A percentile compares a stretch with the other conserved stretches of the same genome.
Conservation (phyloP, 2,888 invertebrate genomes). For the Tenthredo notha region DNA sequence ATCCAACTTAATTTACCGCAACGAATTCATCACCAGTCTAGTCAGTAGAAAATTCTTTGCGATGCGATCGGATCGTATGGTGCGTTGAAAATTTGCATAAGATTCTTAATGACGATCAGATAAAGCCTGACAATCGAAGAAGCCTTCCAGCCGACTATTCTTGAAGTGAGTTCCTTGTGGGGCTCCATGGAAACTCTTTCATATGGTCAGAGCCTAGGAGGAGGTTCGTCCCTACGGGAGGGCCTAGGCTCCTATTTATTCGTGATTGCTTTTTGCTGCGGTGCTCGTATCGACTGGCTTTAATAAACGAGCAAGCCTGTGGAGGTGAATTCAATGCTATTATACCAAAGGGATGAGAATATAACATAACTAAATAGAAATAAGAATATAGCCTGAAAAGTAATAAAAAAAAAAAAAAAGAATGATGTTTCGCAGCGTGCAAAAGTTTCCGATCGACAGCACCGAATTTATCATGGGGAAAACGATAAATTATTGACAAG, state of each 20-base stretch:
- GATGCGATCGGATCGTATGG: constrained; percentile 2
- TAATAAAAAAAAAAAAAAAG: neutral
- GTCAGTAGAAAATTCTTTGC: neutral
- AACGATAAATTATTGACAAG: constrained; percentile 17
- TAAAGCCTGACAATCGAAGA: constrained; percentile 23
- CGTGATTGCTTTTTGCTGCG: constrained; percentile 34
- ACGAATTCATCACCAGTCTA: constrained; percentile 36
- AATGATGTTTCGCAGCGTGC: constrained; percentile 17
- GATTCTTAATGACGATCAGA: constrained; percentile 42
- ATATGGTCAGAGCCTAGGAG: neutral
- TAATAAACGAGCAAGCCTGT: constrained; percentile 23
- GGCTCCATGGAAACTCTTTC: constrained; percentile 35
- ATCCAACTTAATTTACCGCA: constrained; percentile 19
- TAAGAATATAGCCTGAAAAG: neutral
- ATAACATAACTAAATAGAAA: neutral
- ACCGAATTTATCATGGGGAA: constrained; percentile 22
- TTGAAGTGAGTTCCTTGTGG: neutral
- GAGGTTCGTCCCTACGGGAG: constrained; percentile 35
- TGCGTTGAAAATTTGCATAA: constrained; percentile 33
- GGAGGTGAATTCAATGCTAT: neutral
- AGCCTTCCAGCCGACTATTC: neutral
- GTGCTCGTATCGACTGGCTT: constrained; percentile 47
- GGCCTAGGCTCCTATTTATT: constrained; percentile 29
- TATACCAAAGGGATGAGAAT: neutral
- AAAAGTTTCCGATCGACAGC: constrained; percentile 30